phyloP scores from a whole-genome alignment of 2,888 invertebrate species.

The Caenorhabditis sulstoni region DNA sequence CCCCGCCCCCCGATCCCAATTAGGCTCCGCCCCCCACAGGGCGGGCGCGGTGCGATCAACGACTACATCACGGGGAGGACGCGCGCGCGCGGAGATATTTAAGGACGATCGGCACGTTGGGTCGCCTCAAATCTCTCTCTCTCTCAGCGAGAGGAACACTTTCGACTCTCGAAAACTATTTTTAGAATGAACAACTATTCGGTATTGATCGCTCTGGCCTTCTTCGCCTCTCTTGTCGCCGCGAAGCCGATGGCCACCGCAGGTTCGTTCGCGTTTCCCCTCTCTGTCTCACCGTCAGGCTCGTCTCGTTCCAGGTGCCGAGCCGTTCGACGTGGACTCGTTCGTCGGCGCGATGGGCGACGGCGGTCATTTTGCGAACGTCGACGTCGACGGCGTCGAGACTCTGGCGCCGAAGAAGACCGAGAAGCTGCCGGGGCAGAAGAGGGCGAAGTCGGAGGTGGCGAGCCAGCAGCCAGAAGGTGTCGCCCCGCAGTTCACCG shows the following conservation, averaged over 20 bases:
- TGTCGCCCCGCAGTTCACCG: conserved; percentile 55
- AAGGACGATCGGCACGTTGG: conserved; percentile 26
- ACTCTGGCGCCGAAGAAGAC: conserved; percentile 58
- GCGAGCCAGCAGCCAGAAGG: conserved; percentile 53
- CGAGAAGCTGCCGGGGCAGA: conserved; percentile 60
- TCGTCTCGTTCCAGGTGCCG: not conserved
- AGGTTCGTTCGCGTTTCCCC: conserved; percentile 25
- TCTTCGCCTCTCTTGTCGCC: conserved; percentile 38
- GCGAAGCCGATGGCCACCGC: conserved; percentile 36
- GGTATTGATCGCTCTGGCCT: conserved; percentile 40
- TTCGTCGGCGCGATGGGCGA: conserved; percentile 54
- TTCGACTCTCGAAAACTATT: conserved; percentile 21
- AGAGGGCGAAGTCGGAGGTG: conserved; percentile 52
- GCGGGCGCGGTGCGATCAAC: conserved; percentile 54
- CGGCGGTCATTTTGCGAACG: conserved; percentile 58
- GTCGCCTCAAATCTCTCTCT: not conserved
- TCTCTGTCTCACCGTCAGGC: conserved; percentile 10
- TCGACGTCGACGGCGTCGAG: conserved; percentile 64
- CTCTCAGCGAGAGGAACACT: not conserved
- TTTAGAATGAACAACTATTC: conserved; percentile 54
- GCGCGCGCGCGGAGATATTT: conserved; percentile 30
- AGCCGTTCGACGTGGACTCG: conserved; percentile 30
- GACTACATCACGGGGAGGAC: conserved; percentile 35
- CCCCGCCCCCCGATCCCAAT: no score
- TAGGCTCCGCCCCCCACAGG: conserved; percentile 40